Conservation (phyloP, 2,888 invertebrate species). For the Melinaea marsaeus region DNA sequence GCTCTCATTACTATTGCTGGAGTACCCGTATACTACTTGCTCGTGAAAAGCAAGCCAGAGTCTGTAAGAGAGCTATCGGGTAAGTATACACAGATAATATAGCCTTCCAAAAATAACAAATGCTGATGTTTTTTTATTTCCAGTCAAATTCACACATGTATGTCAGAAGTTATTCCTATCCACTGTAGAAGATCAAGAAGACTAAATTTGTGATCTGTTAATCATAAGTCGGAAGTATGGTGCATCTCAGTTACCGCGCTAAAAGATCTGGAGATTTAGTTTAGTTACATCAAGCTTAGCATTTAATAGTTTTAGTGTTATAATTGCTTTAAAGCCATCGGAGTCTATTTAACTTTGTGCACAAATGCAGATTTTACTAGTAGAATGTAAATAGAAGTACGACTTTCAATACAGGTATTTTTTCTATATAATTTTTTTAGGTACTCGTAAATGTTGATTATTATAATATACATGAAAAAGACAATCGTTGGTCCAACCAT, state of each 20-base stretch:
- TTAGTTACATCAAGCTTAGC: no score
- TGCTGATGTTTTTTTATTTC: conserved; percentile 38
- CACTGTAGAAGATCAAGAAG: conserved; percentile 83
- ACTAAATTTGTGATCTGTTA: conserved; percentile 31
- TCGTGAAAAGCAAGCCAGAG: conserved; percentile 83
- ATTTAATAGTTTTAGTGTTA: neutral
- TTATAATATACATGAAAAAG: no score
- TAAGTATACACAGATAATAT: conserved; percentile 55
- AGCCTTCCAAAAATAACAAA: no score
- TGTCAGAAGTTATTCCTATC: conserved; percentile 87
- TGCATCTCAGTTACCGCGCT: no score
- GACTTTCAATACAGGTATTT: no score
- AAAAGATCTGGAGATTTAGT: no score
- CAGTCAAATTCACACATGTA: conserved; percentile 78
- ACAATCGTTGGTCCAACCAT: no score
- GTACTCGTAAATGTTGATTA: no score
- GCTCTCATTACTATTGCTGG: conserved; percentile 88
- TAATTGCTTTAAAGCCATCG: neutral
- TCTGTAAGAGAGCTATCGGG: conserved; percentile 79
- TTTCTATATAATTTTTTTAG: no score
- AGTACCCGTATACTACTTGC: conserved; percentile 87
- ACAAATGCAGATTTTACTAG: no score
- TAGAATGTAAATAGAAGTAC: no score
- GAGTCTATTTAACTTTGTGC: no score
- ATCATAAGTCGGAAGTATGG: neutral